Percentiles rank a stretch among this genome's conserved stretches.
These are phyloP conservation scores for Bellardia pandia DNA, from an alignment of 2,888 invertebrate genomes.

Conservation along the genomic window DNA sequence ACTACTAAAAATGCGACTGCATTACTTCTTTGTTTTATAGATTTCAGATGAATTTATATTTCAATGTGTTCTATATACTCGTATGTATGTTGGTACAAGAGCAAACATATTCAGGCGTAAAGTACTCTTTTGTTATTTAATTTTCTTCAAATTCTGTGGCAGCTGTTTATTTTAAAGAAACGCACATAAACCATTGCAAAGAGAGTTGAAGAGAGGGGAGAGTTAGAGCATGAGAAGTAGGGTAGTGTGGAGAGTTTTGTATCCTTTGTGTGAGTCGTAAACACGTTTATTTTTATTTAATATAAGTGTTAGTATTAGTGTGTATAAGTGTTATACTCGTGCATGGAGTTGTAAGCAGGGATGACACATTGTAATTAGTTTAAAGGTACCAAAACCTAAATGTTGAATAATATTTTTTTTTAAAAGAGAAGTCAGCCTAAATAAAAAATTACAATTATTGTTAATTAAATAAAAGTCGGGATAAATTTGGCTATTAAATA, in stretches of 20 bases:
- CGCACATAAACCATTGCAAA: neutral
- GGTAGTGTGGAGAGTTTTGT: neutral
- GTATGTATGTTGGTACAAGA: conserved; percentile 3
- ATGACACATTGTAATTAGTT: neutral
- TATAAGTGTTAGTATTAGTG: neutral
- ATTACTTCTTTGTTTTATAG: conserved; percentile 35
- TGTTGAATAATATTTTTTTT: neutral
- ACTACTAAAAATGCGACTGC: conserved; percentile 25
- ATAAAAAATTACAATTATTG: too few relatives aligned
- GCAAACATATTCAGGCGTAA: conserved; percentile 1
- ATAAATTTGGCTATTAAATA: too few relatives aligned
- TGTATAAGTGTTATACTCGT: conserved; percentile 6
- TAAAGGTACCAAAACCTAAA: neutral
- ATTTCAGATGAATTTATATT: conserved; percentile 27
- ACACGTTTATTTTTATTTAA: conserved; percentile 15
- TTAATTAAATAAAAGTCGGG: too few relatives aligned
- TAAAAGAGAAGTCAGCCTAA: neutral
- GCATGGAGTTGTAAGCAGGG: neutral
- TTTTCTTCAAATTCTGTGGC: neutral
- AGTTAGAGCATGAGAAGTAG: neutral
- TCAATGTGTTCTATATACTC: neutral
- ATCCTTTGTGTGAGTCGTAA: neutral
- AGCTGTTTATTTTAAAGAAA: conserved; percentile 28
- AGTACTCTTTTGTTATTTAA: conserved; percentile 30
- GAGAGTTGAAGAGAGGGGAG: neutral